Conservation (phyloP, 1,140 invertebrate genomes). For the Drosophila dunni region DNA sequence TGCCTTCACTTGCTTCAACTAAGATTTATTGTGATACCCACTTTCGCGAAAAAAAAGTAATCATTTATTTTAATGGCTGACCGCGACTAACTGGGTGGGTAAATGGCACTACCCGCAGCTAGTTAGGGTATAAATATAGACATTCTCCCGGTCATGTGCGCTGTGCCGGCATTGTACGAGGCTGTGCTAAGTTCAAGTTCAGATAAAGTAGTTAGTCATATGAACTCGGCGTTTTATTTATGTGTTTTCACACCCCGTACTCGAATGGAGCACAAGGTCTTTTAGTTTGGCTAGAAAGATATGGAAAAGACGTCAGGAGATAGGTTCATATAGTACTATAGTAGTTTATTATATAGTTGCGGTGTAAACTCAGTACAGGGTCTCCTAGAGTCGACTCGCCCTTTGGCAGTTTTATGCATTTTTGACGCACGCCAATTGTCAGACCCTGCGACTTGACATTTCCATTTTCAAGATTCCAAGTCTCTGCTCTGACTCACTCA, state of each 20-base stretch:
- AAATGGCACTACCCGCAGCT: not conserved
- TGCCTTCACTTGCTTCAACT: no score
- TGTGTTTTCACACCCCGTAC: not conserved
- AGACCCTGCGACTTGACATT: conserved; percentile 10
- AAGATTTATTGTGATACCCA: no score
- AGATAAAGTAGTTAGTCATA: conserved; percentile 28
- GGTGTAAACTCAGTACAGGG: no score
- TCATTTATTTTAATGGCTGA: not conserved
- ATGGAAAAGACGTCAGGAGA: no score
- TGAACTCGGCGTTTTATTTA: conserved; percentile 9
- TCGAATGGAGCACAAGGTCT: no score
- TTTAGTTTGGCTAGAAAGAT: no score
- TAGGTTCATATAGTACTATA: no score
- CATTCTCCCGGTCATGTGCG: conserved; percentile 9
- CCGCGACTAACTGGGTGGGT: not conserved
- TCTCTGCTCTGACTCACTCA: conserved; percentile 16
- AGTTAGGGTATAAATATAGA: conserved; percentile 1
- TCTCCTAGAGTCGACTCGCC: no score
- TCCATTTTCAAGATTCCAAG: conserved; percentile 10
- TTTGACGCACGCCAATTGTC: conserved; percentile 32
- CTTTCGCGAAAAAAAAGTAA: not conserved
- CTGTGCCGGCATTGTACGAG: conserved; percentile 3
- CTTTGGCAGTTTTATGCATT: conserved; percentile 1
- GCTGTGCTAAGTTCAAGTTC: conserved; percentile 35
- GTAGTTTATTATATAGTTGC: no score